Base-by-base conservation (phyloP, 2,797 vertebrate species). In the Parauchenoglanis ngamensis region DNA sequence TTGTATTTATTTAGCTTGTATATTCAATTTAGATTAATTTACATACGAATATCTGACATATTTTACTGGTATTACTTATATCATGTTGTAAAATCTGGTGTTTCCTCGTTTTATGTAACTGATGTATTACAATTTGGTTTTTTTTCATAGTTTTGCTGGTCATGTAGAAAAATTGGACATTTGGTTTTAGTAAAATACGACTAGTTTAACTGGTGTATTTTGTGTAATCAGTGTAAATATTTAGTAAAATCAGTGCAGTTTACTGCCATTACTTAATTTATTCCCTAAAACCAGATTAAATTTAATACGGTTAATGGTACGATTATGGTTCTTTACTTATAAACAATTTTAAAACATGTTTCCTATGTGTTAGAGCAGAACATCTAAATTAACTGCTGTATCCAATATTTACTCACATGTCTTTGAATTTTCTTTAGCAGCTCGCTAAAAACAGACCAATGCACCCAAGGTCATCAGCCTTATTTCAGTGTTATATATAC, bases 381-480 rank as follows among this genome's bases (percentile, higher is more conserved):
- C 31, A 44, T 44, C 31, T 61, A 40, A 40, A 59, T 80, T 52
- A 75, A 44, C 86, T 79, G 17, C 85, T 76, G 63, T 83, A 31
- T 28, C 25, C 54, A 46, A 76, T 19, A 49, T 70, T 31, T 54
- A 13, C 49, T 75, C 49, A 65, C 70, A n/a, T 54, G 21, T 81
- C 35, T 59, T 82, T n/a, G n/a, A 85, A 86, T 73, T 57, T 59
- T 85, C 28, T 82, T 89, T 84, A 88, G 90, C 92, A 90, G 87
- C 85, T 76, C 89, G 92, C 87, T 90, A 92, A 91, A 89, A 84
- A 90, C 92, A 93, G 91, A 77, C 67, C 21, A 28, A 91, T 28
- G 79, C 67, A 65, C 44, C 46, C 49, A 63, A 61, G 31, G 77
- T 19, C 76, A n/a, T 31, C 0, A 19, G 28, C 75, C n/a, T 83